Evolutionary conservation across 2,113 vertebrate species (phyloP).

Genomic region (Lepidothrix coronata): DNA sequence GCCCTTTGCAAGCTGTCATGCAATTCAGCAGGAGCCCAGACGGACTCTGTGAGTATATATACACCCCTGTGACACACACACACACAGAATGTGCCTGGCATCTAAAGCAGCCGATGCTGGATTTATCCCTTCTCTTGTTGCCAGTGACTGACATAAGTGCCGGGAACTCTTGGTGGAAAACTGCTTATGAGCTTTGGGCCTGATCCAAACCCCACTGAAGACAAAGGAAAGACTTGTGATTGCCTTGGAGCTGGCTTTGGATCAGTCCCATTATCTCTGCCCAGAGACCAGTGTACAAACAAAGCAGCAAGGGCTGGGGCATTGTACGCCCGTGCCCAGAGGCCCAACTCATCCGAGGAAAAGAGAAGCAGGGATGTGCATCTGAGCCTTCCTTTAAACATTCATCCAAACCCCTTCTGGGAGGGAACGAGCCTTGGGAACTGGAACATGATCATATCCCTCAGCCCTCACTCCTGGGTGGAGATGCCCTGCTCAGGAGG

Average conservation of each 20-base stretch:
- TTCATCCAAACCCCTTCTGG: background rate
- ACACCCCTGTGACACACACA: constrained; percentile 28
- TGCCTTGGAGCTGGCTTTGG: constrained; percentile 30
- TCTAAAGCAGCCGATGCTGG: constrained; percentile 36
- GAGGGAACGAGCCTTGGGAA: fast-evolving
- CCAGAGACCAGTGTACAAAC: background rate
- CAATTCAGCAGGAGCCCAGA: background rate
- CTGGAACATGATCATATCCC: fast-evolving
- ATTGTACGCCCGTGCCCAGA: background rate
- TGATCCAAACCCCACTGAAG: constrained; percentile 57
- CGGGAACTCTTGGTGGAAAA: constrained; percentile 66
- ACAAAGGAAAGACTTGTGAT: constrained; percentile 57
- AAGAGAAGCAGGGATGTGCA: background rate
- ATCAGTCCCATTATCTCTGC: constrained; percentile 51
- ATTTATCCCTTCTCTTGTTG: constrained; percentile 68
- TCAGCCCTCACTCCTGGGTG: background rate
- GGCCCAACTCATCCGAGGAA: background rate
- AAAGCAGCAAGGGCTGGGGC: background rate
- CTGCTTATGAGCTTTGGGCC: constrained; percentile 62
- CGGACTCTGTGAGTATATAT: constrained; percentile 9
- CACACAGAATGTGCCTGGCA: constrained; percentile 56
- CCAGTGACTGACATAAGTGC: constrained; percentile 69
- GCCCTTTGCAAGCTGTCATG: constrained; percentile 27
- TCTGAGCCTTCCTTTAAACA: background rate
- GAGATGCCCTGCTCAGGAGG: background rate